phyloP scores from a whole-genome alignment of 2,113 vertebrate genomes.

The Cercocebus atys region DNA sequence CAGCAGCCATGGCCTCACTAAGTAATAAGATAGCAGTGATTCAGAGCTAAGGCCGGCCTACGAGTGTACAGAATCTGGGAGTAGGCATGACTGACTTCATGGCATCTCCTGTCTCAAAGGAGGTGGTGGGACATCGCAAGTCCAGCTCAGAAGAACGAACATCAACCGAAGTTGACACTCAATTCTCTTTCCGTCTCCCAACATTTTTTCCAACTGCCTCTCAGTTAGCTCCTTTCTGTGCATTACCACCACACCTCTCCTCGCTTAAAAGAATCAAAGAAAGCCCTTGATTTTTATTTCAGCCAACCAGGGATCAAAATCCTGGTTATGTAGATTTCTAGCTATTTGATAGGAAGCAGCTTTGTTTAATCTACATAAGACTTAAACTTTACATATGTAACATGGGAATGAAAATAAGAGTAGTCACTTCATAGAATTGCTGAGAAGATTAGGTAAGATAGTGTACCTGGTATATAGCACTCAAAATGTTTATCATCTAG shows the following conservation, averaged over 20 bases:
- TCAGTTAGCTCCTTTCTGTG: background rate
- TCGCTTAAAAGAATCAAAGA: background rate
- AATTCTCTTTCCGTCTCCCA: background rate
- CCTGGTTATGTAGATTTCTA: background rate
- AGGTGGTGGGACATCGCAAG: background rate
- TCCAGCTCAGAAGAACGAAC: background rate
- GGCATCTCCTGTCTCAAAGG: background rate
- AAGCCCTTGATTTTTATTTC: background rate
- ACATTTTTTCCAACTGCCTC: background rate
- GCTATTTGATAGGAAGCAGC: background rate
- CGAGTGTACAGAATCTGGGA: background rate
- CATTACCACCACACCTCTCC: background rate
- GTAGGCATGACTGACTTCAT: background rate
- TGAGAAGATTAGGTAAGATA: background rate
- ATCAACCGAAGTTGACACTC: background rate
- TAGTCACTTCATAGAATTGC: background rate
- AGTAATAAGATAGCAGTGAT: background rate
- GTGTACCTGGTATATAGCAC: background rate
- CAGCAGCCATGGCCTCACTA: background rate
- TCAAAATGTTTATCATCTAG: background rate
- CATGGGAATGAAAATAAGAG: background rate
- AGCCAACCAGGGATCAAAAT: background rate
- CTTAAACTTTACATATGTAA: background rate
- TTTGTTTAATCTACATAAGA: background rate
- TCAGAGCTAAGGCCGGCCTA: background rate